A percentile compares a stretch with the other conserved stretches of the same genome.
phyloP scores from a whole-genome alignment of 2,797 vertebrate genomes.

The Cynodonichthys magdalenae region DNA sequence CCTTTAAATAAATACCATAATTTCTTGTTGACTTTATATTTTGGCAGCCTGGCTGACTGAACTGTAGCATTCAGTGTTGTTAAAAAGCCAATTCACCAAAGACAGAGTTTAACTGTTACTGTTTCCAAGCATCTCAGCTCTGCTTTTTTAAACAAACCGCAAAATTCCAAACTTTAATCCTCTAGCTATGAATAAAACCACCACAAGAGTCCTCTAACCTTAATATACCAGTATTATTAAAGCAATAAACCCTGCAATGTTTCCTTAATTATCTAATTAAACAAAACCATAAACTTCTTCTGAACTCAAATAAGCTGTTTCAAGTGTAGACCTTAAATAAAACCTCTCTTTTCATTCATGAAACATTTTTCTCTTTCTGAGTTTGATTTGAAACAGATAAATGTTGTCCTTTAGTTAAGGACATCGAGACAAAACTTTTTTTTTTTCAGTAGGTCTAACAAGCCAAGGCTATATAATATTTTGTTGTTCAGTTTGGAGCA shows the following conservation, averaged over 20 bases:
- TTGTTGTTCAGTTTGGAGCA: background rate
- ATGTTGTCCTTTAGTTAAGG: background rate
- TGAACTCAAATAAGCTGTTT: background rate
- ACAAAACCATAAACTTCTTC: background rate
- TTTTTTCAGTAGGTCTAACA: background rate
- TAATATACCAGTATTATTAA: background rate
- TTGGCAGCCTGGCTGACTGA: no score
- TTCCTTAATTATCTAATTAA: background rate
- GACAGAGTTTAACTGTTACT: no score
- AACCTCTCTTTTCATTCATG: background rate
- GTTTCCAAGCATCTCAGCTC: background rate
- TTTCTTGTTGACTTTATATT: no score
- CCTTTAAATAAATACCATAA: no score
- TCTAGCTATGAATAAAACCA: background rate
- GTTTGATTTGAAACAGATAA: background rate
- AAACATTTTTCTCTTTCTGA: background rate
- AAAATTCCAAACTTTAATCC: background rate
- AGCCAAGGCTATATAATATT: background rate
- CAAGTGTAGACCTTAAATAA: background rate
- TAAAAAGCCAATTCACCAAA: no score
- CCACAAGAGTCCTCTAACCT: background rate
- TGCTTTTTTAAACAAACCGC: background rate
- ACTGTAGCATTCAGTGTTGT: no score
- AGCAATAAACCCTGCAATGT: background rate
- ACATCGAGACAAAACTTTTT: background rate